Evolutionary conservation across 2,888 invertebrate genomes (phyloP), one percentile per base, ranked within the genome.

Genomic region (Brenthis daphne): DNA sequence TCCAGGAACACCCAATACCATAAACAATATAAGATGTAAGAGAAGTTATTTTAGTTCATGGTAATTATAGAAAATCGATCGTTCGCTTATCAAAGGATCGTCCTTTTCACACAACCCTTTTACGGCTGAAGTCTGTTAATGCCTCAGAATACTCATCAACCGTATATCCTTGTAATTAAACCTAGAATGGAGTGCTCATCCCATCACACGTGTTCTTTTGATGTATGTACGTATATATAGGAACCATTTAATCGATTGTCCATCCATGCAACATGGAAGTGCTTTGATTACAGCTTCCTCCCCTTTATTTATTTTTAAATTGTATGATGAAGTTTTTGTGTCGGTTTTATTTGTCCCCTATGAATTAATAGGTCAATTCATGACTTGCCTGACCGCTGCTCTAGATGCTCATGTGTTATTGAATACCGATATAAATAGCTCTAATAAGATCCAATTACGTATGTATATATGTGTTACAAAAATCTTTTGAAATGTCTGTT

Each of bases 201-300:
- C 58, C 58, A 69, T 24, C 64, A 70, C 77, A 78, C 76, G 77
- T 77, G 77, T 73, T 72, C 77, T 67, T 74, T 76, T 77, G 58
- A 76, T 77, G 76, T 81, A 78, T n/a, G 53, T 29, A 60, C 12
- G 16, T 73, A 77, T 80, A 81, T 77, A 76, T 75, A 77, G 77
- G 77, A 77, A 79, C 81, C 81, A 84, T 86, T 84, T 85, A 87
- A 88, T 87, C 86, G 87, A 88, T 89, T 89, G 89, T 85, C 87
- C 87, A 85, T 82, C 84, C 86, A 85, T 85, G 82, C 82, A 81
- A 82, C 82, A 77, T 85, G 86, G 83, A 88, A 85, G 81, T 85
- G 85, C 89, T 87, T 87, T 91, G 85, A 90, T 90, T 88, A 82
- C 81, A 81, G 86, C 85, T 89, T 90, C 90, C 90, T 88, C 84